These are phyloP conservation scores for Drosophila bocqueti DNA, from an alignment of 1,140 invertebrate species.

Conservation along the genomic window DNA sequence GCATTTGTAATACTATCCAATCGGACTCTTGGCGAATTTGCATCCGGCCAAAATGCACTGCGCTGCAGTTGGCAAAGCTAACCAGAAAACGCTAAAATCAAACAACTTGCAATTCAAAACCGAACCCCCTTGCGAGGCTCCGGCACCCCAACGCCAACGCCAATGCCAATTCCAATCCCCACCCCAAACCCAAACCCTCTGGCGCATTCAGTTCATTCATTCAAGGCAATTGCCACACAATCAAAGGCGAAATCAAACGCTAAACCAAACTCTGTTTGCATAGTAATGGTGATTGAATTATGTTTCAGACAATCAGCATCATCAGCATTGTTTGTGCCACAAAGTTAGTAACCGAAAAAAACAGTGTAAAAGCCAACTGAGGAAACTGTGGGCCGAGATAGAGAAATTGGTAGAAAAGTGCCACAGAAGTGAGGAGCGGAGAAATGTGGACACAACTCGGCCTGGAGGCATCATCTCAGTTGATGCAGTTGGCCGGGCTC, in stretches of 20 bases:
- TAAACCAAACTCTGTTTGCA: constrained; percentile 55
- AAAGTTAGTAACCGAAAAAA: constrained; percentile 44
- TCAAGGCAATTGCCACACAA: constrained; percentile 49
- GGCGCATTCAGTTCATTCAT: constrained; percentile 41
- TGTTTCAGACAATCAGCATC: constrained; percentile 55
- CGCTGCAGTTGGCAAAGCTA: constrained; percentile 21
- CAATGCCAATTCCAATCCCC: neutral
- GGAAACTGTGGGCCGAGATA: constrained; percentile 18
- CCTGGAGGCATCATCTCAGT: constrained; percentile 37
- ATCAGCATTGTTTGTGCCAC: constrained; percentile 57
- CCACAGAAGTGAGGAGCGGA: constrained; percentile 13
- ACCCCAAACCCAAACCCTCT: neutral
- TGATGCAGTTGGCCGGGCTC: constrained; percentile 32
- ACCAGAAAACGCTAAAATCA: constrained; percentile 36
- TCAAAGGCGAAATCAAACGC: constrained; percentile 52
- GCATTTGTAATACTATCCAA: constrained; percentile 14
- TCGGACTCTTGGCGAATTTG: neutral
- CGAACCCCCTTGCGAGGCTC: constrained; percentile 3
- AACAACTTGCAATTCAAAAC: constrained; percentile 44
- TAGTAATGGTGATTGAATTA: constrained; percentile 57
- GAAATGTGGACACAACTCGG: constrained; percentile 25
- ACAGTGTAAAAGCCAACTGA: constrained; percentile 25
- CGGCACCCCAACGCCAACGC: neutral
- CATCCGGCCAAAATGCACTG: constrained; percentile 3
- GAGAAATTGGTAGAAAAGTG: constrained; percentile 25